phyloP scores from a whole-genome alignment of 2,113 vertebrate genomes.

The Actenoides lindsayi region DNA sequence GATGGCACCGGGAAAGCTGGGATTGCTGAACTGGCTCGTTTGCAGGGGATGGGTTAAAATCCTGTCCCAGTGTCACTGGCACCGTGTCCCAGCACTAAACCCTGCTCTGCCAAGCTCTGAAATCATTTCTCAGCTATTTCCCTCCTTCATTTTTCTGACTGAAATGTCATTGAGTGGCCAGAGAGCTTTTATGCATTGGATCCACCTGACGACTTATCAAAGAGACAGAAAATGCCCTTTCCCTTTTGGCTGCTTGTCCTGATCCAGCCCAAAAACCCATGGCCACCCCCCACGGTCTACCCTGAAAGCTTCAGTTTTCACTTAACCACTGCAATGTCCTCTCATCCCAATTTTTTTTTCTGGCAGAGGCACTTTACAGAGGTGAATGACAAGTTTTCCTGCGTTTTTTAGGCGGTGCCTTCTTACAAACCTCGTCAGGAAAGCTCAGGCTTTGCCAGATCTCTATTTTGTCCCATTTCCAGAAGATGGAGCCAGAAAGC shows the following conservation, averaged over 20 bases:
- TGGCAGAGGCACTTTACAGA: background rate
- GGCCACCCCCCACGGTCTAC: background rate
- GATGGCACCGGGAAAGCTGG: background rate
- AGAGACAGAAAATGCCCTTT: background rate
- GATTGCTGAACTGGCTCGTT: background rate
- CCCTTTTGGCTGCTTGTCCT: background rate
- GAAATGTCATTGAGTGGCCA: background rate
- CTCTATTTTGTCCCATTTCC: conserved; percentile 13
- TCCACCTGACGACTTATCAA: background rate
- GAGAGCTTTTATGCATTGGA: background rate
- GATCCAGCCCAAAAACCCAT: background rate
- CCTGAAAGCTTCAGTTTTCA: background rate
- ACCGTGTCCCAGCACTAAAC: fast-evolving
- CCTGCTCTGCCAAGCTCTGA: background rate
- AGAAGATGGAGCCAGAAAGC: conserved; percentile 72
- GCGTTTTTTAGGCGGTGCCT: fast-evolving
- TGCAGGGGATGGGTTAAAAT: background rate
- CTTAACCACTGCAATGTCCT: background rate
- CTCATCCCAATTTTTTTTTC: background rate
- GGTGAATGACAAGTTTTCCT: background rate
- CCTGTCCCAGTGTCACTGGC: background rate
- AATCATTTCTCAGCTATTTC: background rate
- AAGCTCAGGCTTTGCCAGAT: background rate
- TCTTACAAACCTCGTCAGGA: fast-evolving
- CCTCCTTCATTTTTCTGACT: background rate